Base-by-base conservation (phyloP, 2,888 invertebrate genomes). In the Listrodromus nycthemerus region DNA sequence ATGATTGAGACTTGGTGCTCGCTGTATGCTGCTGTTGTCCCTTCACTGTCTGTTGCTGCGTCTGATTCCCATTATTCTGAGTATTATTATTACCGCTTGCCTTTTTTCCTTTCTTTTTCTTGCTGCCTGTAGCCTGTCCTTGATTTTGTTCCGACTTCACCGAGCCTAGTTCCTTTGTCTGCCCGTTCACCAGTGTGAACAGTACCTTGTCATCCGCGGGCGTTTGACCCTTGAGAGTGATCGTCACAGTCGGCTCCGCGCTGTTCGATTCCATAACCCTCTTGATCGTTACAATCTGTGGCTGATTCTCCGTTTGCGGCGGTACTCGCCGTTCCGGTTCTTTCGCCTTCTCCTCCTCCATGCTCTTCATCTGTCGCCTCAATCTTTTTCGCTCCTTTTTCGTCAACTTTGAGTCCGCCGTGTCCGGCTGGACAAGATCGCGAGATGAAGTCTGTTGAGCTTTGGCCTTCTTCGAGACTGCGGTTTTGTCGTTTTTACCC, bases 121-220 rank as follows among this genome's bases (percentile, higher is more conserved):
- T 45, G 16, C 41, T 16, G 41, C 41, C 16, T 16, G 41, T 16
- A 45, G 41, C 41, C 16, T 45, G 41, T 1, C 16, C 86, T 52
- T 92, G 90, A 0, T 65, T 82, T 19, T 91, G 86, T 33, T 91
- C 90, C 67, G 86, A 33, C 67, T 89, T 89, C 27, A 89, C 77
- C 41, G 81, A 70, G 1, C 89, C 77, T 0, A 91, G 90, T 45
- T 92, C 90, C 50, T 92, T 90, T 0, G 93, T 94, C 85, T 95
- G 95, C 0, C 95, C 95, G 89, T 95, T 95, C 7, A 96, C 95
- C 85, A 97, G 94, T 1, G 96, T 96, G 89, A 96, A 97, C 1
- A 97, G 94, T 45, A 97, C 94, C 91, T 96, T 96, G 88, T 97
- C 96, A 90, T 96, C 96, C 83, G 96, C 96, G 0, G 96, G 96